Conservation (phyloP, 2,797 vertebrate species). For the Phrynocephalus vlangalii region DNA sequence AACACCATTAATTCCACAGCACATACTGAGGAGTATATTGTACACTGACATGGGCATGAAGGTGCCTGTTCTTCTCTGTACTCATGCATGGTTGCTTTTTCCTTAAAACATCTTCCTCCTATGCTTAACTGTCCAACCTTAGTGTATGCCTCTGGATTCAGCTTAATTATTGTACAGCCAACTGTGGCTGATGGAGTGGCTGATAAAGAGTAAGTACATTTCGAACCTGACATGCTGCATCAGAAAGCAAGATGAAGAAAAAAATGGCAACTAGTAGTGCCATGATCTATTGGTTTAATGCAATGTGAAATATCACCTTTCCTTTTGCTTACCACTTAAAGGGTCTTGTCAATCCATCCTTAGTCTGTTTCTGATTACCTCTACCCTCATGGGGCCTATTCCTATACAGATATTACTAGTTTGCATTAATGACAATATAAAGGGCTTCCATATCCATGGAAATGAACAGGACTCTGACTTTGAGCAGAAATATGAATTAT, state of each 20-base stretch:
- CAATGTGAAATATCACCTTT: background rate
- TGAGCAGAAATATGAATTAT: background rate
- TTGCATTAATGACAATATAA: background rate
- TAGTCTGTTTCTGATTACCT: background rate
- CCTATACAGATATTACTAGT: background rate
- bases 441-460: background rate
- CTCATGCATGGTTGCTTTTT: background rate
- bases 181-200: background rate
- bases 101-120: background rate
- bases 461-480: background rate
- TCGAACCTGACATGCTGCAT: background rate
- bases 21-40: no score
- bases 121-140: background rate
- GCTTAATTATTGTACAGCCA: background rate
- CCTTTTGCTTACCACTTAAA: background rate
- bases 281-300: no score
- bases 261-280: no score
- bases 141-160: background rate
- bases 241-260: background rate
- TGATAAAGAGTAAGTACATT: background rate
- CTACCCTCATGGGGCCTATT: background rate
- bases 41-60: no score
- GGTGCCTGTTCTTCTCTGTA: no score
- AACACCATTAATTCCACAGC: no score
- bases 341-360: background rate